phyloP scores from a whole-genome alignment of 2,888 invertebrate genomes.

The Drosophila robusta region DNA sequence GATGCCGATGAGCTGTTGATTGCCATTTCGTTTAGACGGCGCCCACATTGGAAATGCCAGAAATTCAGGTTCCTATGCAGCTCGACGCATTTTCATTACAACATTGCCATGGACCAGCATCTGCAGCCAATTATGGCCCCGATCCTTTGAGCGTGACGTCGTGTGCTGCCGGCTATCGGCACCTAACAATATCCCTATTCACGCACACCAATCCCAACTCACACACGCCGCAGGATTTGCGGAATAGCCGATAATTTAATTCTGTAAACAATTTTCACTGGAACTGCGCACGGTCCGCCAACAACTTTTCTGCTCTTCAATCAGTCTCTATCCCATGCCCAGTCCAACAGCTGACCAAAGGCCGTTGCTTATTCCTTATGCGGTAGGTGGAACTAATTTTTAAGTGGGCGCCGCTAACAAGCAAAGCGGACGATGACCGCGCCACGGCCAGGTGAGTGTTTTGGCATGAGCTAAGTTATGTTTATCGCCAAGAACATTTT shows the following conservation, averaged over 20 bases:
- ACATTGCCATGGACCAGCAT: constrained; percentile 66
- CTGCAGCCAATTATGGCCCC: constrained; percentile 70
- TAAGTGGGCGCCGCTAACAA: constrained; percentile 79
- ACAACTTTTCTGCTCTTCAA: constrained; percentile 29
- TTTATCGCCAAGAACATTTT: not conserved
- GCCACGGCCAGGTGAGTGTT: constrained; percentile 40
- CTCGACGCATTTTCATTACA: constrained; percentile 75
- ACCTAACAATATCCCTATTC: constrained; percentile 38
- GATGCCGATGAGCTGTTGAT: constrained; percentile 65
- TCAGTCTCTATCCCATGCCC: constrained; percentile 27
- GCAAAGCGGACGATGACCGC: constrained; percentile 19
- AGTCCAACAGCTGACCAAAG: constrained; percentile 74
- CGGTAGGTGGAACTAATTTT: constrained; percentile 69
- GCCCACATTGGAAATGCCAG: constrained; percentile 53
- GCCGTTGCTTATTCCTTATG: constrained; percentile 25
- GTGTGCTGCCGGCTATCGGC: constrained; percentile 59
- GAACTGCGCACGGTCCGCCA: constrained; percentile 47
- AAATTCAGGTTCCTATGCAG: constrained; percentile 52
- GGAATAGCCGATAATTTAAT: constrained; percentile 76
- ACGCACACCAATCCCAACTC: constrained; percentile 18
- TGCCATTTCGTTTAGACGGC: constrained; percentile 54
- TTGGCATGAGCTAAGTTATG: constrained; percentile 55
- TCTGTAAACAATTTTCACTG: constrained; percentile 78
- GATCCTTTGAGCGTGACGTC: constrained; percentile 72
- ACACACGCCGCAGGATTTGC: constrained; percentile 50